Conservation (phyloP, 2,888 invertebrate genomes). For the Hemicrepidius hirtus region DNA sequence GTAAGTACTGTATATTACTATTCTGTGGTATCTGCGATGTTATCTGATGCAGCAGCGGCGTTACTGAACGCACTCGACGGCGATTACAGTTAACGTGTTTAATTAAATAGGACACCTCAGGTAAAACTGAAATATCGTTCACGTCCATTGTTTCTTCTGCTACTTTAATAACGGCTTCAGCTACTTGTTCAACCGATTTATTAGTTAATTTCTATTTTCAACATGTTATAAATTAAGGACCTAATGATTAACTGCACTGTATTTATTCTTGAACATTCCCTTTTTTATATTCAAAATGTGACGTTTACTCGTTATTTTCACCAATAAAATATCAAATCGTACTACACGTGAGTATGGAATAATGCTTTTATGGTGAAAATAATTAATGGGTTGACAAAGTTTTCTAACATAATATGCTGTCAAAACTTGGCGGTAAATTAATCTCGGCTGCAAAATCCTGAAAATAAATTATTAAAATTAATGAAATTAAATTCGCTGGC, state of each 20-base stretch:
- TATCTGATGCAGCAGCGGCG: slow-evolving; percentile 41
- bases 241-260: slow-evolving; percentile 33
- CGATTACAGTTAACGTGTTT: slow-evolving; percentile 48
- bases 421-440: slow-evolving; percentile 49
- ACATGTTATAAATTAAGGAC: slow-evolving; percentile 40
- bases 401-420: slow-evolving; percentile 48
- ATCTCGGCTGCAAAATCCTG: slow-evolving; percentile 40
- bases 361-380: slow-evolving; percentile 35
- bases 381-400: slow-evolving; percentile 51
- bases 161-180: slow-evolving; percentile 44
- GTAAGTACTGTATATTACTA: slow-evolving; percentile 10
- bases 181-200: slow-evolving; percentile 49
- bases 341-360: background rate
- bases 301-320: background rate
- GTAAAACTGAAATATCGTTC: slow-evolving; percentile 50
- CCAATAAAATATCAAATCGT: background rate
- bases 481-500: slow-evolving; percentile 45
- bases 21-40: slow-evolving; percentile 26
- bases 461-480: slow-evolving; percentile 51
- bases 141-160: slow-evolving; percentile 43
- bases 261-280: background rate
- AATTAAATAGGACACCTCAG: slow-evolving; percentile 51
- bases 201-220: slow-evolving; percentile 49
- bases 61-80: slow-evolving; percentile 42
- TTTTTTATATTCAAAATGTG: background rate